Evolutionary conservation across 2,797 vertebrate species (phyloP), one percentile per base, ranked within the genome.

Genomic region (Arnoldichthys spilopterus): DNA sequence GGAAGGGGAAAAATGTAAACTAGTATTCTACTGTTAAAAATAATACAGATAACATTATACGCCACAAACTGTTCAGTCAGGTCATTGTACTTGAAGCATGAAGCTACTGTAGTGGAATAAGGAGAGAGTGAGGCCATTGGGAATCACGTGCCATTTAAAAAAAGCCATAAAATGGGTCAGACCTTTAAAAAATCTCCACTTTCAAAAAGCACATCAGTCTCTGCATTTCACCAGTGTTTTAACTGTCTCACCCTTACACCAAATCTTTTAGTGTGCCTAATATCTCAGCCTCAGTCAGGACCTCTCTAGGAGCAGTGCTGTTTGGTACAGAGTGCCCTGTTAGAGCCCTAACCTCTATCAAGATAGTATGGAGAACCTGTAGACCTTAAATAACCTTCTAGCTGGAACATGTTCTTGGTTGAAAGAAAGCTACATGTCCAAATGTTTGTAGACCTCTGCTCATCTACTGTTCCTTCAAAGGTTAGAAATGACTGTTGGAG

Each of bases 41-140:
- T n/a, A 1, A 11, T 59, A 68, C 6, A 12, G 0, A 67, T 2
- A 67, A 43, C 54, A 4, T 11, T 1, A 9, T 59, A 28, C n/a
- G 53, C 2, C 2, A 40, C 2, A 24, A 30, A 22, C 5, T 24
- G 34, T 72, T 34, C 58, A 63, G 0, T 54, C 45, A 71, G 45
- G 16, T 71, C 4, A 58, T 15, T 56, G 34, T 49, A 66, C 15
- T 40, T 66, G n/a, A 43, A 18, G 26, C 28, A 40, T 40, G 24
- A 45, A 43, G 49, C 63, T 58, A 51, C 70, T 74, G 28, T 20
- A 74, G 15, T 30, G 51, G 26, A 51, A 45, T 43, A 66, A 67
- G 63, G 51, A 18, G 18, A 61, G 15, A 72, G n/a, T 24, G 26
- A 68, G 20, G 1, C 37, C 66, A n/a, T 28, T 8, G 43, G 43